Percentiles rank a stretch among this genome's conserved stretches.
phyloP scores from a whole-genome alignment of 2,113 vertebrate species.

The Chelonoidis abingdonii region DNA sequence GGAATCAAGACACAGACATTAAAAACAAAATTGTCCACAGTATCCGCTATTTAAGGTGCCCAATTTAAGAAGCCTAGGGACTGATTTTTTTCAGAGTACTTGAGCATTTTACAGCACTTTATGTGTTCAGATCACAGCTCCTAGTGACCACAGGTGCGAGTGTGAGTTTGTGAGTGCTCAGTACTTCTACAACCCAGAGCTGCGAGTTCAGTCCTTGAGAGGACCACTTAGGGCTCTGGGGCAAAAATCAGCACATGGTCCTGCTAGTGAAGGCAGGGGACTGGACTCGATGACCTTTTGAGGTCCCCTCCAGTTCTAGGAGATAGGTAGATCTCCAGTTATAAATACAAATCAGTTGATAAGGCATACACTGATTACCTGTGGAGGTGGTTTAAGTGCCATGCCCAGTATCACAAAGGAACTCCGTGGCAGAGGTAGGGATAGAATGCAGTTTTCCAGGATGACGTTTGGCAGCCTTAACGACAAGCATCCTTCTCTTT shows the following conservation, averaged over 20 bases:
- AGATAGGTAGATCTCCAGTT: too few species aligned
- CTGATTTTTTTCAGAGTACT: neutral
- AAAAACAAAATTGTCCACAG: neutral
- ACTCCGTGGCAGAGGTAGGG: too few species aligned
- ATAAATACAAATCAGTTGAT: neutral
- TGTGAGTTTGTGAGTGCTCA: neutral
- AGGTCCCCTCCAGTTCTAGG: too few species aligned
- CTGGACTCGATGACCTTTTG: too few species aligned
- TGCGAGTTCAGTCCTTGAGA: too few species aligned
- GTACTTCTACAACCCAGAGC: too few species aligned
- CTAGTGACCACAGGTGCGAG: too few species aligned
- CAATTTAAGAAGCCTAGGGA: neutral
- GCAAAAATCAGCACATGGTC: too few species aligned
- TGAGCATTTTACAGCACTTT: neutral
- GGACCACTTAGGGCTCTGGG: too few species aligned
- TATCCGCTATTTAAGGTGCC: neutral
- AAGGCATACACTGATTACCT: neutral
- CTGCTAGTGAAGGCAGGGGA: too few species aligned
- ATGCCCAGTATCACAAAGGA: neutral
- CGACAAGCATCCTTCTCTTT: neutral
- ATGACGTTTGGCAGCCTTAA: neutral
- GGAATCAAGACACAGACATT: neutral
- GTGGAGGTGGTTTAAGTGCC: neutral
- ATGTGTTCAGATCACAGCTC: neutral
- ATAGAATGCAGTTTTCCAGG: neutral